Base-by-base conservation (phyloP, 2,888 invertebrate genomes). In the Strigamia crassipes region DNA sequence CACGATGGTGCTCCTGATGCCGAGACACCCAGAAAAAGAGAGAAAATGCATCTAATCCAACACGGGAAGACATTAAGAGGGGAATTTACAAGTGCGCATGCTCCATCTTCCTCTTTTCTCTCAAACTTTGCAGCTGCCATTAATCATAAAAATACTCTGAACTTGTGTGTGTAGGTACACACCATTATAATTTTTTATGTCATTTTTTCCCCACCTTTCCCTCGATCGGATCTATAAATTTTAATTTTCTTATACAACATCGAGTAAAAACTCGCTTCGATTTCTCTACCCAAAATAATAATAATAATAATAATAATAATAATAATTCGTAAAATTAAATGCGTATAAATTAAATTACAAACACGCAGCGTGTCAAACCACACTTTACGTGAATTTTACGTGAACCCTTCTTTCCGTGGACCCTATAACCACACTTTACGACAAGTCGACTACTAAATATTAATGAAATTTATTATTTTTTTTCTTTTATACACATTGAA, bases 1-100 rank as follows among this genome's bases (percentile, higher is more conserved):
- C 79, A 79, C 79, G 21, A 79, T 73, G 73, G 73, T 73, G 73
- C 73, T 73, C 27, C 73, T 73, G 27, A 31, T 73, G 79, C 79
- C 27, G 80, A 21, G 51, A 21, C 21, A 34, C 34, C 10, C 41
- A 80, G 51, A 51, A 80, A 80, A 46, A 80, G 80, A 21, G 31
- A 51, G 51, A 46, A 46, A 46, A 46, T 46, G 46, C 46, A 46
- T 46, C 46, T 46, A 46, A 46, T 46, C 46, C 46, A 46, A 46
- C 46, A 46, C 12, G 46, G 46, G 46, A 46, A 46, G 46, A 46
- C 46, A 46, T 46, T 46, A 46, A 46, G 46, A 46, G 46, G 46
- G 46, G 46, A 46, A 46, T 46, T 46, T 46, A 46, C 46, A 46
- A 46, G 46, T 46, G 46, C 46, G 46, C 46, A 46, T 46, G 46